A percentile compares a stretch with the other conserved stretches of the same genome.
These are phyloP conservation scores for Orbicella faveolata DNA, from an alignment of 64 coral and sea anemone genomes.

Conservation along the genomic window DNA sequence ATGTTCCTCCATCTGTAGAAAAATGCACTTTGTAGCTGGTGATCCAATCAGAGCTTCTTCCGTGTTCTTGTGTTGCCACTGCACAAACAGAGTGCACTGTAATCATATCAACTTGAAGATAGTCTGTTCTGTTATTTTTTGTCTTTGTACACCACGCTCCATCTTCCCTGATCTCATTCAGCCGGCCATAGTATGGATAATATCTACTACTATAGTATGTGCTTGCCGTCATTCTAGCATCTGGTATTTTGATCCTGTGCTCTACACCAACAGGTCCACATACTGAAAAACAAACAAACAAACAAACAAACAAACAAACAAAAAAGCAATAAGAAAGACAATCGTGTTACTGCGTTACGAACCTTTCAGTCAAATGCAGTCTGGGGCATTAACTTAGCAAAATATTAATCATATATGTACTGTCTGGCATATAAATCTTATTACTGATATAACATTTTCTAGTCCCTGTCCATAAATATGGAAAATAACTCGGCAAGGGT, in stretches of 20 bases:
- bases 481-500: no score
- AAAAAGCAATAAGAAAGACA: not conserved
- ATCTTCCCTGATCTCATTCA: not conserved
- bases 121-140: not conserved
- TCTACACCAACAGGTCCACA: not conserved
- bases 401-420: no score
- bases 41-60: no score
- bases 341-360: not conserved
- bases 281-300: not conserved
- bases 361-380: not conserved
- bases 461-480: no score
- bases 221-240: not conserved
- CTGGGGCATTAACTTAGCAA: no score
- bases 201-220: not conserved
- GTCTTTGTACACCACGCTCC: slow-evolving; percentile 6
- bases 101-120: slow-evolving; percentile 57
- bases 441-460: no score
- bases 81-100: not conserved
- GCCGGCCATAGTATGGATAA: slow-evolving; percentile 4
- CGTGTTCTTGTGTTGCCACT: slow-evolving; percentile 30
- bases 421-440: no score
- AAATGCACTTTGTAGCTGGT: slow-evolving; percentile 31
- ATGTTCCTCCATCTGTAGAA: slow-evolving; percentile 6
- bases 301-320: no score
- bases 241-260: not conserved